Conservation (phyloP, 2,113 vertebrate genomes). For the Pachycephala philippinensis region DNA sequence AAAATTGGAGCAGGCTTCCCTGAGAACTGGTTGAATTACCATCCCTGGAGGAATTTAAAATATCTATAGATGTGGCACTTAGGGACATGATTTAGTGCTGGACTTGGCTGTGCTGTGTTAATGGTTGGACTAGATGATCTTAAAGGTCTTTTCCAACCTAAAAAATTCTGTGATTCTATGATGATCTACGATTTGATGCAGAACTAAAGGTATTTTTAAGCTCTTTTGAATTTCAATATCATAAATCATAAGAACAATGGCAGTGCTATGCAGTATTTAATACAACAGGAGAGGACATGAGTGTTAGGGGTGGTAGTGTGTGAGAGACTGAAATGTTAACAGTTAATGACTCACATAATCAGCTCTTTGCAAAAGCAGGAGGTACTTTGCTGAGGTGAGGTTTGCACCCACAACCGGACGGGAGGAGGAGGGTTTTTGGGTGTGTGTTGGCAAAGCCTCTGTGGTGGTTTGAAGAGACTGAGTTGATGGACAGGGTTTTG, state of each 20-base stretch:
- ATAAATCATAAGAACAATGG: not conserved
- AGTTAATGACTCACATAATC: not conserved
- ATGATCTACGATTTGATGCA: not conserved
- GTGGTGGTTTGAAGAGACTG: no score
- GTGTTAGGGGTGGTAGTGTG: not conserved
- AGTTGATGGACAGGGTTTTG: no score
- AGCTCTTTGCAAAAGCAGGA: not conserved
- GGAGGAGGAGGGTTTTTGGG: not conserved
- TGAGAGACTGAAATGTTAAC: not conserved
- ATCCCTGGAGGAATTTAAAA: not conserved
- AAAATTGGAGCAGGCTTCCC: not conserved
- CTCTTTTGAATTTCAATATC: not conserved
- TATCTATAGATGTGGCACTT: no score
- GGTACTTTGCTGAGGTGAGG: not conserved
- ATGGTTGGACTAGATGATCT: not conserved
- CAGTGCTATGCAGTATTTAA: not conserved
- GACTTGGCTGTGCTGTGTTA: not conserved
- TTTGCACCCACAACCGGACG: fast-evolving
- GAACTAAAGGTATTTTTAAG: not conserved
- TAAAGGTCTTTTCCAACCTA: not conserved
- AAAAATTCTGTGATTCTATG: not conserved
- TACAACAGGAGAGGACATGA: not conserved
- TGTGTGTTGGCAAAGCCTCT: not conserved
- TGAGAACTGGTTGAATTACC: not conserved
- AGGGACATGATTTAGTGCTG: not conserved